Percentiles rank a stretch among this genome's conserved stretches.
phyloP scores from a whole-genome alignment of 35 echinoderm and acorn worm species.

The Hemicentrotus pulcherrimus region DNA sequence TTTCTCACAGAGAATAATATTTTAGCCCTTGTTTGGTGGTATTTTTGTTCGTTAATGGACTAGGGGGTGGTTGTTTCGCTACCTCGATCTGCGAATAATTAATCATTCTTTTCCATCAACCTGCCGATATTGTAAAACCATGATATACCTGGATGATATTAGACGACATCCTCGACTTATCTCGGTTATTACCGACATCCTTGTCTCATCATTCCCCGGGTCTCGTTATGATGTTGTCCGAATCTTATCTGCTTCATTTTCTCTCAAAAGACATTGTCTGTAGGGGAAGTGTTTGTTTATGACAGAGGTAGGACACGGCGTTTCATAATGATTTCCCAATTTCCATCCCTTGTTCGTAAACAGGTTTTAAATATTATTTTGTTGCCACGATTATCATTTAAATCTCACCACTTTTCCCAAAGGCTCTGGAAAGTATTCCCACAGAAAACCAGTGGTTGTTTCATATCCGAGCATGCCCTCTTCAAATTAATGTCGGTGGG shows the following conservation, averaged over 20 bases:
- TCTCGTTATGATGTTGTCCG: not conserved
- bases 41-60: not conserved
- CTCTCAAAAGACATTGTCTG: not conserved
- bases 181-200: not conserved
- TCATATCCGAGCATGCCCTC: not conserved
- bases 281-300: not conserved
- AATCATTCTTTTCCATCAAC: not conserved
- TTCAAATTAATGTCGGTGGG: not conserved
- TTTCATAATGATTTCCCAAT: conserved; percentile 3
- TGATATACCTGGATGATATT: not conserved
- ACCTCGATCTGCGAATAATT: not conserved
- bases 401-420: not conserved
- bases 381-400: not conserved
- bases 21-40: not conserved
- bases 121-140: not conserved
- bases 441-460: not conserved
- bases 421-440: not conserved
- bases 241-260: not conserved
- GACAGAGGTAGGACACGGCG: not conserved
- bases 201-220: not conserved
- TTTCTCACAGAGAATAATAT: too few relatives aligned
- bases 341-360: not conserved
- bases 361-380: not conserved
- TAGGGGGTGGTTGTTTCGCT: too few relatives aligned
- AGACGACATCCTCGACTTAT: not conserved